Conservation (phyloP, 2,888 invertebrate species). For the Panzeria rudis region DNA sequence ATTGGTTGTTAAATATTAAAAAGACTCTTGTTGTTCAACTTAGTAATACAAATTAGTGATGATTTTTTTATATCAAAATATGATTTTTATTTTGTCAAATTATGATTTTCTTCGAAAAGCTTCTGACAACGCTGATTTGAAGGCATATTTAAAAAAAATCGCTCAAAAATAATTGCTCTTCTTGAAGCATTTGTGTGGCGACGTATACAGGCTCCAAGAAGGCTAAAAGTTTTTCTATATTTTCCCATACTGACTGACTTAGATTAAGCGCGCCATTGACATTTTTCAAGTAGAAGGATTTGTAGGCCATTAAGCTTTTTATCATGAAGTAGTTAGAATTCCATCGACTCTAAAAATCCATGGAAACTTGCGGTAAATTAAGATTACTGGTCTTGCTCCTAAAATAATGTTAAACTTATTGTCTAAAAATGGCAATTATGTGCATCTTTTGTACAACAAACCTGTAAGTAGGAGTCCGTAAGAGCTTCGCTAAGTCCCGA, state of each 20-base stretch:
- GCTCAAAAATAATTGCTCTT: neutral
- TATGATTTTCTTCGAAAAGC: too few species aligned
- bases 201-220: conserved; percentile 3
- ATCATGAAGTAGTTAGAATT: conserved; percentile 1
- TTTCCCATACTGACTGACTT: conserved; percentile 1
- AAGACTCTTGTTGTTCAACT: too few species aligned
- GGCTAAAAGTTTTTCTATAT: neutral
- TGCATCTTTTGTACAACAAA: conserved; percentile 8
- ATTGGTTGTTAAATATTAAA: too few species aligned
- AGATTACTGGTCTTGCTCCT: conserved; percentile 8
- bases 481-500: too few species aligned
- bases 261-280: neutral
- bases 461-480: too few species aligned
- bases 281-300: conserved; percentile 9
- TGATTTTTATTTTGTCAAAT: too few species aligned
- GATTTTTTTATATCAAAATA: too few species aligned
- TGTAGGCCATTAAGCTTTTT: conserved; percentile 8
- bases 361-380: conserved; percentile 3
- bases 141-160: too few species aligned
- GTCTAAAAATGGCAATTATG: neutral
- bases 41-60: too few species aligned
- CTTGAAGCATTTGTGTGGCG: neutral
- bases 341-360: conserved; percentile 3
- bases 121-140: too few species aligned
- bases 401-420: conserved; percentile 8